Base-by-base conservation (phyloP, 2,888 invertebrate genomes). In the Syrphus vitripennis region DNA sequence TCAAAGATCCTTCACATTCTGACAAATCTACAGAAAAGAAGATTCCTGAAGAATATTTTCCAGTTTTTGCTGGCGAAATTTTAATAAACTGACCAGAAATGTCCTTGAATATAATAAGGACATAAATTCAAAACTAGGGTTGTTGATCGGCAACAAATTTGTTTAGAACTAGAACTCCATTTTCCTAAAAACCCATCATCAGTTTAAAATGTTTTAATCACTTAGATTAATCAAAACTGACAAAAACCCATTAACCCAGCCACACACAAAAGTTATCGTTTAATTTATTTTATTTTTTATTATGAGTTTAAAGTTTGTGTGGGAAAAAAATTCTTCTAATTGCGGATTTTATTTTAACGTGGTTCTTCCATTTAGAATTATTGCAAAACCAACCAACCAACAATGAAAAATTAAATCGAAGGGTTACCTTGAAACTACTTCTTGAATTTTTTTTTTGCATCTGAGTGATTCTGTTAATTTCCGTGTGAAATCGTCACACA, bases 401-500 rank as follows among this genome's bases (percentile, higher is more conserved):
- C 67, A 50, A 48, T 50, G 50, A 48, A 67, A 48, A 37, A 55
- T 53, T 26, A 45, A 65, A 45, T 65, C 10, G 45, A 70, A 70
- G 55, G 55, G 70, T 70, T 57, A 70, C 70, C 37, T 70, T 53
- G 69, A 45, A 29, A 37, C 12, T 40, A n/a, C 61, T 29, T 45
- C 16, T 24, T 19, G n/a, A n/a, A 6, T 37, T 50, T 19, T 34
- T 24, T 76, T 80, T 71, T 71, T 76, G 75, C 83, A 84, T 71
- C 7, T 65, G 81, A 76, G 29, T 84, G 81, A 81, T 71, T 76
- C 67, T 81, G 59, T 81, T 84, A 80, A 81, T 84, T 81, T 72
- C 76, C 81, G 84, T 84, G 84, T 84, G 84, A 84, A 84, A 84
- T 72, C 71, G 55, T 84, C 84, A 72, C 84, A 76, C 84, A 69